These are phyloP conservation scores for Tychaedon coryphoeus DNA, from an alignment of 2,113 vertebrate species.

Conservation along the genomic window DNA sequence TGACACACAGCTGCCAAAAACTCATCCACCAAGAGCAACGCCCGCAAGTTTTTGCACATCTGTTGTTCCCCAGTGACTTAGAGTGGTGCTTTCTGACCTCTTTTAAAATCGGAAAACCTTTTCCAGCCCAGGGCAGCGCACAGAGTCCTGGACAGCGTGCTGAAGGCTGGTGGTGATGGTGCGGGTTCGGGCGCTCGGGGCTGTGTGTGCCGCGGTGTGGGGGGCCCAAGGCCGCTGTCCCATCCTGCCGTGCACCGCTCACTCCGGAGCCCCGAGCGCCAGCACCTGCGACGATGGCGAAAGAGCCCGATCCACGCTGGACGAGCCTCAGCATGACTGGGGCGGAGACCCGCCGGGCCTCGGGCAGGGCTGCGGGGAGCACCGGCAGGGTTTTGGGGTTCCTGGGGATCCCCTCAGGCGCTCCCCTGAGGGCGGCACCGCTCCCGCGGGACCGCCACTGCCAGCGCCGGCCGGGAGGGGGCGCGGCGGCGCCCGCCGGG, in stretches of 20 bases:
- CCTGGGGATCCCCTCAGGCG: rapidly evolving
- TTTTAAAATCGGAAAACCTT: not conserved
- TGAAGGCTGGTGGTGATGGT: not conserved
- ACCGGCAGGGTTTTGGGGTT: rapidly evolving
- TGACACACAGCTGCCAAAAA: not conserved
- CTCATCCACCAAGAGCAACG: not conserved
- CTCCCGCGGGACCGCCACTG: not conserved
- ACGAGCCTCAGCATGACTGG: not conserved
- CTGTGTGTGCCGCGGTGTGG: not conserved
- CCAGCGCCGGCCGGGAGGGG: not conserved
- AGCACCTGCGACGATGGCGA: not conserved
- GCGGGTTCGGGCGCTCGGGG: not conserved
- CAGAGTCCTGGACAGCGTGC: rapidly evolving
- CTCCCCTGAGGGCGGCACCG: not conserved
- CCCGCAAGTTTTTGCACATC: not conserved
- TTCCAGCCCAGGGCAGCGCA: rapidly evolving
- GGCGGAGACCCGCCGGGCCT: not conserved
- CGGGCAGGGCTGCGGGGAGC: not conserved
- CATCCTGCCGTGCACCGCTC: not conserved
- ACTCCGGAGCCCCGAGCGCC: not conserved
- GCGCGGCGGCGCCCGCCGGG: not conserved
- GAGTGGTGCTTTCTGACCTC: not conserved
- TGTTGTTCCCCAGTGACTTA: not conserved
- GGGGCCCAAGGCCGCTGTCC: not conserved
- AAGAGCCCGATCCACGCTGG: rapidly evolving